Percentiles rank a stretch among this genome's conserved stretches.
Evolutionary conservation across 2,797 vertebrate species (phyloP).

Genomic region (Ptychadena robeensis): DNA sequence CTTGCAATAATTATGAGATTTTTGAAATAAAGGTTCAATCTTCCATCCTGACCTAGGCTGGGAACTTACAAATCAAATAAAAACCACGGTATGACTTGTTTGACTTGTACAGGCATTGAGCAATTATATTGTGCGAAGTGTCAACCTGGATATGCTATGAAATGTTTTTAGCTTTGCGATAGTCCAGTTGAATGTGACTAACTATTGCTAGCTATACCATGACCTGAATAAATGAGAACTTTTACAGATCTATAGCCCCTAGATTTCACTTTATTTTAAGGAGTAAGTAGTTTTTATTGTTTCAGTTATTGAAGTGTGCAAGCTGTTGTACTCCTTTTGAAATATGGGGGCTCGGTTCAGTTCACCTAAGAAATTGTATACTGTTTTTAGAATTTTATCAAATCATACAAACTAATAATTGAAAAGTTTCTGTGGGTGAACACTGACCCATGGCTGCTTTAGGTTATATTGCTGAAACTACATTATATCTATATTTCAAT

Average conservation of each 20-base stretch:
- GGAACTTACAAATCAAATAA: background rate
- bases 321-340: background rate
- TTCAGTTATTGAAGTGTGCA: background rate
- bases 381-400: background rate
- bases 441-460: background rate
- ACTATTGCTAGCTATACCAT: no score
- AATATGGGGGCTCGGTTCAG: background rate
- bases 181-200: no score
- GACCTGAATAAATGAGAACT: no score
- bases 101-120: no score
- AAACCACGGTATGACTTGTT: no score
- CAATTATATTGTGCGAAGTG: background rate
- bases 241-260: background rate
- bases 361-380: background rate
- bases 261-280: background rate
- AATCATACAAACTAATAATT: background rate
- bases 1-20: background rate
- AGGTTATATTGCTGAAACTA: background rate
- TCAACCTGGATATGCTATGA: no score
- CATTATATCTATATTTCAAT: background rate
- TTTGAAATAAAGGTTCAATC: background rate
- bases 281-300: background rate
- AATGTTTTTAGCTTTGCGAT: no score
- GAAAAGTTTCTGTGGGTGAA: background rate
- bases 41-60: background rate